phyloP scores from a whole-genome alignment of 1,140 invertebrate species.

The Heliconius hermathena region DNA sequence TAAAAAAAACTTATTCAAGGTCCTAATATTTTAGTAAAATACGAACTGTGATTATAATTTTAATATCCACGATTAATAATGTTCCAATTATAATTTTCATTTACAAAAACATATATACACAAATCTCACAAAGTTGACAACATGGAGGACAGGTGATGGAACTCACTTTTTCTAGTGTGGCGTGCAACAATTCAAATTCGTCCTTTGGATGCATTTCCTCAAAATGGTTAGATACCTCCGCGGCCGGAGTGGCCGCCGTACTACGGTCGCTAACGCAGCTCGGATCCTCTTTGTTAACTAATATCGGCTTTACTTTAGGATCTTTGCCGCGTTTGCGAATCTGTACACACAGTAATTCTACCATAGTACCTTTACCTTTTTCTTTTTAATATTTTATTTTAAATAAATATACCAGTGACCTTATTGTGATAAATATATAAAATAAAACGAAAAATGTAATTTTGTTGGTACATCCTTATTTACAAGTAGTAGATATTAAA shows the following conservation, averaged over 20 bases:
- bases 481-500: not conserved
- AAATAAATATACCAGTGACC: not conserved
- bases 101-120: not conserved
- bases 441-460: not conserved
- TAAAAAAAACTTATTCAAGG: too few species aligned
- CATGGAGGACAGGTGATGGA: slow-evolving; percentile 34
- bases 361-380: slow-evolving; percentile 16
- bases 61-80: not conserved
- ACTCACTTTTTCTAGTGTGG: slow-evolving; percentile 79
- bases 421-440: not conserved
- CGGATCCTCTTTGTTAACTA: slow-evolving; percentile 81
- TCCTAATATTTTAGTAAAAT: not conserved
- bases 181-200: slow-evolving; percentile 86
- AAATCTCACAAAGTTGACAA: slow-evolving; percentile 8
- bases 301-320: slow-evolving; percentile 80
- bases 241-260: slow-evolving; percentile 56
- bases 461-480: not conserved
- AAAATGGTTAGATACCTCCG: slow-evolving; percentile 85
- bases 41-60: not conserved
- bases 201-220: slow-evolving; percentile 90
- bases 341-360: slow-evolving; percentile 59
- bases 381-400: not conserved
- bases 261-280: slow-evolving; percentile 78
- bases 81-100: not conserved
- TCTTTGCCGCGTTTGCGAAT: slow-evolving; percentile 81